Percentiles rank a stretch among this genome's conserved stretches.
phyloP scores from a whole-genome alignment of 2,888 invertebrate species.

The Pseudanteris insignis region DNA sequence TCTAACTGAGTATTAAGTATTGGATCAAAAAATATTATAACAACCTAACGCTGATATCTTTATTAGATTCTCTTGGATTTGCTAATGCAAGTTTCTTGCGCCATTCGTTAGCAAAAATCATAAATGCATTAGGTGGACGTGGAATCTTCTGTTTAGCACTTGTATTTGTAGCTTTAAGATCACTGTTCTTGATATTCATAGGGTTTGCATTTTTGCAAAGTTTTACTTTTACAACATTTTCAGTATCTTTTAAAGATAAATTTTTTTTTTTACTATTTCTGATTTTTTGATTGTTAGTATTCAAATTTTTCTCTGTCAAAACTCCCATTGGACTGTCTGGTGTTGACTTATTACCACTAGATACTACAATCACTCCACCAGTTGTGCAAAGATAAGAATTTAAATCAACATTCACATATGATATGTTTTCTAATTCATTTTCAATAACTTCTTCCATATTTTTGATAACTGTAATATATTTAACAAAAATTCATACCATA shows the following conservation, averaged over 20 bases:
- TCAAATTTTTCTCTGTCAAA: conserved; percentile 49
- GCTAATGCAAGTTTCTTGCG: conserved; percentile 70
- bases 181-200: conserved; percentile 17
- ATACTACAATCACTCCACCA: conserved; percentile 18
- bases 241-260: conserved; percentile 26
- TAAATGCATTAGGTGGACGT: conserved; percentile 73
- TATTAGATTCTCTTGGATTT: conserved; percentile 72
- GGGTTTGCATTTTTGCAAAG: conserved; percentile 41
- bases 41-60: conserved; percentile 71
- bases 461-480: conserved; percentile 3
- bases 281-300: conserved; percentile 45
- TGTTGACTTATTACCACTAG: conserved; percentile 18
- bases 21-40: conserved; percentile 28
- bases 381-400: conserved; percentile 18
- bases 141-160: conserved; percentile 67
- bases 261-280: conserved; percentile 47
- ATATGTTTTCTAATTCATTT: conserved; percentile 6
- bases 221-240: conserved; percentile 48
- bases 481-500: no score
- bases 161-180: conserved; percentile 31
- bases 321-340: conserved; percentile 51
- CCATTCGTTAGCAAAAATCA: conserved; percentile 74
- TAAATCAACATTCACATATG: conserved; percentile 17
- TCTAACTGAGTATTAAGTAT: not conserved
- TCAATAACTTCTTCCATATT: conserved; percentile 3